phyloP scores from a whole-genome alignment of 2,113 vertebrate species.

The Nerophis lumbriciformis region DNA sequence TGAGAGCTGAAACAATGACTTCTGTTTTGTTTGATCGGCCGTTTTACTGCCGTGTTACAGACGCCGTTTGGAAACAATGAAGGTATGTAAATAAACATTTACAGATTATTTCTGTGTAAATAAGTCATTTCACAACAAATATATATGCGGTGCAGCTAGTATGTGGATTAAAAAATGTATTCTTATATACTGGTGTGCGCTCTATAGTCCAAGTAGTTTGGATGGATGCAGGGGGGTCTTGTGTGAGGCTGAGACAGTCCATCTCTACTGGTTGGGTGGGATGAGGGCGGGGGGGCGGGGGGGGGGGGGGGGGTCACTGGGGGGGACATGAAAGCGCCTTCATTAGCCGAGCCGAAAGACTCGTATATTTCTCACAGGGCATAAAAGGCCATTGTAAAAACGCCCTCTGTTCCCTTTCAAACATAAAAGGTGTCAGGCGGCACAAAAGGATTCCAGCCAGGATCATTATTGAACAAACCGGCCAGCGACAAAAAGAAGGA shows the following conservation, averaged over 20 bases:
- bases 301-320: not conserved
- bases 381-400: slow-evolving; percentile 71
- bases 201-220: too few relatives aligned
- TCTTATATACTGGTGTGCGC: too few relatives aligned
- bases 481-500: slow-evolving; percentile 5
- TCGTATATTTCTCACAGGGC: slow-evolving; percentile 69
- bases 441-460: slow-evolving; percentile 64
- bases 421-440: slow-evolving; percentile 67
- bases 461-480: slow-evolving; percentile 59
- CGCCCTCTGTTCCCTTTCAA: slow-evolving; percentile 65
- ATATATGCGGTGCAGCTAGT: too few relatives aligned
- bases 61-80: too few relatives aligned
- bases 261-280: slow-evolving; percentile 45
- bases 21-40: too few relatives aligned
- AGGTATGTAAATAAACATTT: too few relatives aligned
- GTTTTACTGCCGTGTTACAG: too few relatives aligned
- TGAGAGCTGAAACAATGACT: too few relatives aligned
- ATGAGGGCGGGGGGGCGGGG: not conserved
- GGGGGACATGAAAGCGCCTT: slow-evolving; percentile 62
- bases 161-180: too few relatives aligned
- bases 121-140: too few relatives aligned
- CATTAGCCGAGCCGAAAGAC: slow-evolving; percentile 65
- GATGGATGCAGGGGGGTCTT: slow-evolving; percentile 28
- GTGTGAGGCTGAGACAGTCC: slow-evolving; percentile 53
- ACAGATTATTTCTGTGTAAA: too few relatives aligned